A percentile compares a stretch with the other conserved stretches of the same genome.
These are phyloP conservation scores for Chaetorhynchus papuensis DNA, from an alignment of 2,113 vertebrate species.

Conservation along the genomic window DNA sequence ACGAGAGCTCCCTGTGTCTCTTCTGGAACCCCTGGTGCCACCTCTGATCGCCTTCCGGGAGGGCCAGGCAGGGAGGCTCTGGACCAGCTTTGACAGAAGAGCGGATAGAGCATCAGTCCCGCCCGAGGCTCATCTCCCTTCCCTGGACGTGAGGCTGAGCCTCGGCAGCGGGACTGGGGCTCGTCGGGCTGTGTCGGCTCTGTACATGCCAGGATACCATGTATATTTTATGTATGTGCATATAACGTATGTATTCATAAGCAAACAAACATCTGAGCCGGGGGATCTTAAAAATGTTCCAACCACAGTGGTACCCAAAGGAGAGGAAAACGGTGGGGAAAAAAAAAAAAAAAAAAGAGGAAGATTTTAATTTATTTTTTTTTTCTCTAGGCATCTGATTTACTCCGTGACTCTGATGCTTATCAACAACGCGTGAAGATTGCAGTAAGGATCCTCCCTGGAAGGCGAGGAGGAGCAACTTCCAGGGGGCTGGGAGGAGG, in stretches of 20 bases:
- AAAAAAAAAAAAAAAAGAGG: too few species aligned
- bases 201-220: accelerated
- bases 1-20: background rate
- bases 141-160: background rate
- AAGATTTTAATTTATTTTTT: background rate
- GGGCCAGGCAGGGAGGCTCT: background rate
- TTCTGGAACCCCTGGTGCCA: background rate
- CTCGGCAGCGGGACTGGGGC: background rate
- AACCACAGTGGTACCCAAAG: background rate
- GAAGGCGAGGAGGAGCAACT: constrained; percentile 61
- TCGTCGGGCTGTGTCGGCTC: background rate
- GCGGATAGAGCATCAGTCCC: background rate
- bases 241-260: background rate
- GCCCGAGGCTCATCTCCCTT: background rate
- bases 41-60: background rate
- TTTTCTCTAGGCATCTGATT: background rate
- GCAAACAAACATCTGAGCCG: background rate
- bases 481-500: constrained; percentile 67
- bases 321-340: too few species aligned
- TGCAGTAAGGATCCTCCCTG: constrained; percentile 60
- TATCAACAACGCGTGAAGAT: constrained; percentile 23
- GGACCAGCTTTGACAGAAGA: background rate
- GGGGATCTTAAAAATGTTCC: background rate
- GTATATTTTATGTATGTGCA: background rate
- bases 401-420: constrained; percentile 24